Evolutionary conservation across 2,113 vertebrate genomes (phyloP).

Genomic region (Periophthalmus modestus): DNA sequence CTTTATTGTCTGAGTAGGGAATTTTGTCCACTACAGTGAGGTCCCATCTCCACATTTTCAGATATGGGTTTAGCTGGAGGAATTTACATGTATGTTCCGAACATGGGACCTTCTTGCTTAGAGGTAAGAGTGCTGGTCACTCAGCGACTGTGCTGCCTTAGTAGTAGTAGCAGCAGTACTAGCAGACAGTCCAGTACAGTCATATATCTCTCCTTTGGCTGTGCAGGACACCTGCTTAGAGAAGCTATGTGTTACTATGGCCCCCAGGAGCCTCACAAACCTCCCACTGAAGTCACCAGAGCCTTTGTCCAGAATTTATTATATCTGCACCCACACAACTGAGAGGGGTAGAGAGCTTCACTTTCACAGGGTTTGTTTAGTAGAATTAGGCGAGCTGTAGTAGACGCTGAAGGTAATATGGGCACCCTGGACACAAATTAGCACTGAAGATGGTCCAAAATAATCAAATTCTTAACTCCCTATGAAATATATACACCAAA

Average conservation of each 20-base stretch:
- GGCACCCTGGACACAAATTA: too few relatives aligned
- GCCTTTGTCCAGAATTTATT: neutral
- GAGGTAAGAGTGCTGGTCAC: neutral
- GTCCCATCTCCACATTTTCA: too few relatives aligned
- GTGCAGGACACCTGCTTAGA: constrained; percentile 3
- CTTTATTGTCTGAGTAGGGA: too few relatives aligned
- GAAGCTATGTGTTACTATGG: neutral
- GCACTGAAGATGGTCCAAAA: neutral
- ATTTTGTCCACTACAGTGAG: too few relatives aligned
- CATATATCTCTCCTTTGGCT: neutral
- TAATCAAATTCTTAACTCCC: too few relatives aligned
- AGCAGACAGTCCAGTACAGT: neutral
- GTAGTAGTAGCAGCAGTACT: neutral
- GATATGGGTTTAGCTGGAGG: too few relatives aligned
- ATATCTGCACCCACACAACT: neutral
- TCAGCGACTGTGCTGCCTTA: neutral
- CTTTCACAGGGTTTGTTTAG: neutral
- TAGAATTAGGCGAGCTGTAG: too few relatives aligned
- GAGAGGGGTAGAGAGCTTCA: neutral
- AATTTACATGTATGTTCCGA: too few relatives aligned
- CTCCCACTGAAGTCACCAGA: neutral
- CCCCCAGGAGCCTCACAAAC: constrained; percentile 4
- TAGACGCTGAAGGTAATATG: too few relatives aligned
- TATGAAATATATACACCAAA: too few relatives aligned
- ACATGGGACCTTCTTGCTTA: neutral